These are phyloP conservation scores for Pseudococcus jackbeardsleyi DNA, from an alignment of 2,888 invertebrate genomes.

Conservation along the genomic window DNA sequence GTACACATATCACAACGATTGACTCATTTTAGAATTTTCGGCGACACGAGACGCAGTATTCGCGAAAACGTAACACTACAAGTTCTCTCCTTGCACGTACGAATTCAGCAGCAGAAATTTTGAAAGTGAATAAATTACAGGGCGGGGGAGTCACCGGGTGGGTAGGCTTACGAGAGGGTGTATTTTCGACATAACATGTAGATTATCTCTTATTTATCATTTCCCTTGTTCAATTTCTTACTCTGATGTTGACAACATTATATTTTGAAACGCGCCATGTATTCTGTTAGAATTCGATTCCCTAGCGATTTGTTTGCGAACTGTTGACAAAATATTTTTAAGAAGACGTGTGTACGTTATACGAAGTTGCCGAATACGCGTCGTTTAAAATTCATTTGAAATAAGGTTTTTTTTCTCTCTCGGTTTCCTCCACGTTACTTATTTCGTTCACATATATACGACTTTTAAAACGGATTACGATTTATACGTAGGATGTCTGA, in stretches of 20 bases:
- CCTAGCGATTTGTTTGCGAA: conserved; percentile 40
- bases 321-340: conserved; percentile 40
- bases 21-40: background rate
- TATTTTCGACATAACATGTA: conserved; percentile 21
- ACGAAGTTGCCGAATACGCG: background rate
- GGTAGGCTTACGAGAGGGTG: background rate
- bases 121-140: conserved; percentile 1
- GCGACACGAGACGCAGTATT: background rate
- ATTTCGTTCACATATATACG: background rate
- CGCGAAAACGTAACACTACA: background rate
- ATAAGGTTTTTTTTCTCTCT: background rate
- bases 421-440: background rate
- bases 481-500: background rate
- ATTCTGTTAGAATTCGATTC: conserved; percentile 24
- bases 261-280: conserved; percentile 25
- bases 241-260: conserved; percentile 18
- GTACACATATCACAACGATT: background rate
- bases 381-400: conserved; percentile 23
- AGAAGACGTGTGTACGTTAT: conserved; percentile 13
- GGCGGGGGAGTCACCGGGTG: background rate
- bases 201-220: conserved; percentile 41
- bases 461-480: conserved; percentile 18
- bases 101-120: background rate
- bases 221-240: conserved; percentile 34
- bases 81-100: background rate